phyloP scores from a whole-genome alignment of 1,140 invertebrate species.

The Caenorhabditis latens region DNA sequence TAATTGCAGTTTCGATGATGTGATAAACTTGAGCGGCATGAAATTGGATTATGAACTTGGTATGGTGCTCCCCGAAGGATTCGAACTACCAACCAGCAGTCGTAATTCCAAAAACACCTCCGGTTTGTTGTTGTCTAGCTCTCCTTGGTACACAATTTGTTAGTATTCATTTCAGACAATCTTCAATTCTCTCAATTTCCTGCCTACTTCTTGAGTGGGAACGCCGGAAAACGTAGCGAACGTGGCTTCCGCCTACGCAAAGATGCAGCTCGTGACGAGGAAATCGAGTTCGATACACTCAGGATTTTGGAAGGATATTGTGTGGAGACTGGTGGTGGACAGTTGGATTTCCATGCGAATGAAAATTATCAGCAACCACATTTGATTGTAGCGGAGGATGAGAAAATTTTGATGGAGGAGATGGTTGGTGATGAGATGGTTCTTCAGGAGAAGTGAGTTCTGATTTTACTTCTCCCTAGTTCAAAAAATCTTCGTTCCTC shows the following conservation, averaged over 20 bases:
- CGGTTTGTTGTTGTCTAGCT: background rate
- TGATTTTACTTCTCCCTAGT: too few relatives aligned
- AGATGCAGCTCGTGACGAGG: slow-evolving; percentile 35
- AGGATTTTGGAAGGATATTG: slow-evolving; percentile 67
- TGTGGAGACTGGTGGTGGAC: slow-evolving; percentile 76
- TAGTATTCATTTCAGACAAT: slow-evolving; percentile 7
- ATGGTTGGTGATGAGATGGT: slow-evolving; percentile 79
- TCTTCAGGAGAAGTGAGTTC: slow-evolving; percentile 81
- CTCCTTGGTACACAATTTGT: background rate
- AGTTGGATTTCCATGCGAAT: slow-evolving; percentile 64
- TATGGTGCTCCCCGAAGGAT: slow-evolving; percentile 35
- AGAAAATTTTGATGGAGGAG: slow-evolving; percentile 82
- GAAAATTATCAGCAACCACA: slow-evolving; percentile 78
- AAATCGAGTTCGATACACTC: slow-evolving; percentile 34
- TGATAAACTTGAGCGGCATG: background rate
- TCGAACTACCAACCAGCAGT: slow-evolving; percentile 24
- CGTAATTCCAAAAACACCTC: slow-evolving; percentile 15
- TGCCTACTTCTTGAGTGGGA: slow-evolving; percentile 23
- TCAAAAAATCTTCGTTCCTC: background rate
- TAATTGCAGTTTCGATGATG: slow-evolving; percentile 29
- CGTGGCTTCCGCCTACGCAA: slow-evolving; percentile 16
- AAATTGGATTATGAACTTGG: slow-evolving; percentile 30
- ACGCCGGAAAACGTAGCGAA: slow-evolving; percentile 21
- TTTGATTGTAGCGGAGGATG: slow-evolving; percentile 81
- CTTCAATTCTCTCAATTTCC: slow-evolving; percentile 41